Base-by-base conservation (phyloP, 2,113 vertebrate species). In the Nothocercus nigrocapillus region DNA sequence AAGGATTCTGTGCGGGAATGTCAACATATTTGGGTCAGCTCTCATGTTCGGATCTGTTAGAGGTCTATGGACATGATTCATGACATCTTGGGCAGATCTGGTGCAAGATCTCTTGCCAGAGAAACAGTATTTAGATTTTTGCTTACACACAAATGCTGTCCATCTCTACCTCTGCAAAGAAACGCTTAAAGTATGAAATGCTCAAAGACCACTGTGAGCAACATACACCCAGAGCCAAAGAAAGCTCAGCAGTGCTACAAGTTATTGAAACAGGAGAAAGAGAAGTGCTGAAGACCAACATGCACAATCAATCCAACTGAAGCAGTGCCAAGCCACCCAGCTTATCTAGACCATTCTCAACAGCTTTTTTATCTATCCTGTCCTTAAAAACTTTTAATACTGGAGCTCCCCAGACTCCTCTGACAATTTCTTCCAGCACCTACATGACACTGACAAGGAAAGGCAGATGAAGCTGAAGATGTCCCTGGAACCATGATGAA, bases 291-390 rank as follows among this genome's bases (percentile, higher is more conserved):
- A 45, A 62, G 16, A 5, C 9, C 30, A 54, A 11, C 42, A n/a
- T 0, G 1, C 42, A 32, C 47, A 72, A 7, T 24, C 40, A 18
- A 30, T 14, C 28, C 59, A 27, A 56, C 30, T 0, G 1, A 80
- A 24, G 18, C 21, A 84, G 19, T 32, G 76, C 32, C 53, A 21
- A 25, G 15, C 54, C 38, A 79, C 32, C 53, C 21, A 21, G 28
- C 30, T 58, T 30, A 8, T 61, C 34, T 42, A 67, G 28, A 89
- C 2, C 19, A 9, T 44, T 87, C 69, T 74, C 45, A 84, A 14
- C 19, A 75, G 12, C 22, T 82, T 4, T 66, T 87, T 76, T 44
- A 7, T 72, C 28, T 51, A 17, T 19, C 42, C 84, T 68, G 51
- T 28, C 45, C 6, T 75, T 34, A 12, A 68, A 85, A 72, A 17